A percentile compares a stretch with the other conserved stretches of the same genome.
Evolutionary conservation across 1,140 invertebrate genomes (phyloP).

Genomic region (Trichomalopsis sarcophagae): DNA sequence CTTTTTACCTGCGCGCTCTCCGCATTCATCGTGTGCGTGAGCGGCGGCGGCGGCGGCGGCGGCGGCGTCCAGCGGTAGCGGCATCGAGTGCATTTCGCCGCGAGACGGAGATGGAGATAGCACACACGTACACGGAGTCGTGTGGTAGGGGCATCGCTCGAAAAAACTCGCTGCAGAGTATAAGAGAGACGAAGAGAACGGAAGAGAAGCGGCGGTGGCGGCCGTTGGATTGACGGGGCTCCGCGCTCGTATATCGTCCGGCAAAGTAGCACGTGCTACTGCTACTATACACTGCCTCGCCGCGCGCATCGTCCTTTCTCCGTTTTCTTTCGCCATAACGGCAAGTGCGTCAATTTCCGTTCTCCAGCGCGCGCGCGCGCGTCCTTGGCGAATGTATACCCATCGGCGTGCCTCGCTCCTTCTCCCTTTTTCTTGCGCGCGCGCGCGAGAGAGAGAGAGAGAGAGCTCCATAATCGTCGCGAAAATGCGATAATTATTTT

Average conservation of each 20-base stretch:
- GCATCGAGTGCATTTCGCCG: conserved; percentile 51
- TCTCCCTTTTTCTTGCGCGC: neutral
- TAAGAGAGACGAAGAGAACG: conserved; percentile 25
- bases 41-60: conserved; percentile 30
- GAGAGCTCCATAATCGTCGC: conserved; percentile 16
- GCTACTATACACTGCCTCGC: too few species aligned
- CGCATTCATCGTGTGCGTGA: conserved; percentile 35
- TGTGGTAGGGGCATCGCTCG: neutral
- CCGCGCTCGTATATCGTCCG: conserved; percentile 7
- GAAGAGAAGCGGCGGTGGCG: conserved; percentile 50
- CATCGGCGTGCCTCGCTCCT: neutral
- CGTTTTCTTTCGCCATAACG: conserved; percentile 40
- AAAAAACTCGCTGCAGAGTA: conserved; percentile 10
- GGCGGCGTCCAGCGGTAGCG: conserved; percentile 59
- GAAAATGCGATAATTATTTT: conserved; percentile 44
- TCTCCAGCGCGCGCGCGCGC: conserved; percentile 34
- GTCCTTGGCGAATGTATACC: conserved; percentile 32
- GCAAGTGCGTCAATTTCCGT: conserved; percentile 55
- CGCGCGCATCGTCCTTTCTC: neutral
- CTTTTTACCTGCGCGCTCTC: conserved; percentile 70
- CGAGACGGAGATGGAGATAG: conserved; percentile 29
- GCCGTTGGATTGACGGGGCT: neutral
- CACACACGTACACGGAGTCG: neutral
- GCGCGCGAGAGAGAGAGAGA: too few species aligned
- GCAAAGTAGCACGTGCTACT: conserved; percentile 44